Conservation (phyloP, 2,888 invertebrate genomes). For the Pollenia griseotomentosa region DNA sequence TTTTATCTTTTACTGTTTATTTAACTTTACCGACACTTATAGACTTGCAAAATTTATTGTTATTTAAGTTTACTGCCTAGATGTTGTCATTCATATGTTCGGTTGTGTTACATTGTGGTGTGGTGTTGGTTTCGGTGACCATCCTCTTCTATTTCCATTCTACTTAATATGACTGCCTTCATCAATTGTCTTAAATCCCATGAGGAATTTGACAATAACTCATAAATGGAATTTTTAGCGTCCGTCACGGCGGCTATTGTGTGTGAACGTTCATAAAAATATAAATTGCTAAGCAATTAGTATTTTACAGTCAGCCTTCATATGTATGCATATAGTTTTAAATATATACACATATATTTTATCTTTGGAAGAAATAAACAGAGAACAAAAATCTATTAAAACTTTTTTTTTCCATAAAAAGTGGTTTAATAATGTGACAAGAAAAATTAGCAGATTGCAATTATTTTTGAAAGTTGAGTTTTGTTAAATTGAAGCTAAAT, state of each 20-base stretch:
- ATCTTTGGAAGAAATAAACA: conserved; percentile 20
- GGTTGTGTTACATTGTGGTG: conserved; percentile 25
- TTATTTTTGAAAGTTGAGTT: too few species aligned
- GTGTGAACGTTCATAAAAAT: conserved; percentile 65
- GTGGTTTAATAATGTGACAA: conserved; percentile 37
- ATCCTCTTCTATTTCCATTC: conserved; percentile 58
- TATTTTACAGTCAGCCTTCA: conserved; percentile 48
- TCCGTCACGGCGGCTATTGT: conserved; percentile 70
- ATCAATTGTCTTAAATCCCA: conserved; percentile 73
- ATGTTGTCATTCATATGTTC: conserved; percentile 50
- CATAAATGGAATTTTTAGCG: conserved; percentile 73
- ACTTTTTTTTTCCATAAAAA: conserved; percentile 37
- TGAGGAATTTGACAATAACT: conserved; percentile 74
- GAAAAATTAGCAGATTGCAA: background rate
- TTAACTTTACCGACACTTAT: conserved; percentile 44
- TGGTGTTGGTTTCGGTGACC: conserved; percentile 43
- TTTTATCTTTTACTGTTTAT: conserved; percentile 6
- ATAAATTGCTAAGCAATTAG: conserved; percentile 73
- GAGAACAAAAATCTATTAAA: conserved; percentile 55
- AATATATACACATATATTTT: conserved; percentile 1
- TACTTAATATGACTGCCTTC: conserved; percentile 59
- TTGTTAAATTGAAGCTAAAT: too few species aligned
- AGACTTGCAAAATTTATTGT: conserved; percentile 63
- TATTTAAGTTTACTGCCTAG: conserved; percentile 62
- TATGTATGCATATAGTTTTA: background rate